These are phyloP conservation scores for Erpobdella octoculata DNA, from an alignment of 2,888 invertebrate genomes.

Conservation along the genomic window DNA sequence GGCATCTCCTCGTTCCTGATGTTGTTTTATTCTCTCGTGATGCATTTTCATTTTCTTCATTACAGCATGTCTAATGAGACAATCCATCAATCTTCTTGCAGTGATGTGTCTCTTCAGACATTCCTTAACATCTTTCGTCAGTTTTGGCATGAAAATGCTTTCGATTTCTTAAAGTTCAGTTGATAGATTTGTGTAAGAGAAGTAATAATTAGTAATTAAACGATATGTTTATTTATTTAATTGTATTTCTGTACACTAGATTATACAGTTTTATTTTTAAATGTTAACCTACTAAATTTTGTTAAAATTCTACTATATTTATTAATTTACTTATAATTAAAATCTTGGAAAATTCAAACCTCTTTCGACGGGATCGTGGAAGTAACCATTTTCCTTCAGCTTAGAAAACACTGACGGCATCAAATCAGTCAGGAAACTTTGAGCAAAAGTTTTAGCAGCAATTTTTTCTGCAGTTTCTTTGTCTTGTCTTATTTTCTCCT, in stretches of 20 bases:
- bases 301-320: neutral
- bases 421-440: conserved; percentile 77
- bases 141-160: conserved; percentile 73
- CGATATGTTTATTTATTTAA: too few relatives aligned
- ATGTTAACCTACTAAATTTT: neutral
- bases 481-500: conserved; percentile 61
- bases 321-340: neutral
- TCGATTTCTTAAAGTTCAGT: conserved; percentile 54
- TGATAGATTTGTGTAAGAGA: too few relatives aligned
- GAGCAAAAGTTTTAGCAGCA: conserved; percentile 72
- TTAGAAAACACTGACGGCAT: conserved; percentile 75
- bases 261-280: too few relatives aligned
- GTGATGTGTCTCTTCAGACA: conserved; percentile 74
- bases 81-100: conserved; percentile 71
- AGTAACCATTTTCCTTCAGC: conserved; percentile 65
- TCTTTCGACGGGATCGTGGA: conserved; percentile 62
- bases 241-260: too few relatives aligned
- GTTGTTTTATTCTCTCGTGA: conserved; percentile 35
- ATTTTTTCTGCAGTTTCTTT: conserved; percentile 72
- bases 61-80: conserved; percentile 54
- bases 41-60: neutral
- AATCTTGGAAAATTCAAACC: conserved; percentile 34
- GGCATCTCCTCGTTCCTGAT: conserved; percentile 35
- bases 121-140: conserved; percentile 70
- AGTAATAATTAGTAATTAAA: too few relatives aligned